Evolutionary conservation across 2,113 vertebrate species (phyloP).

Genomic region (Circaetus gallicus): DNA sequence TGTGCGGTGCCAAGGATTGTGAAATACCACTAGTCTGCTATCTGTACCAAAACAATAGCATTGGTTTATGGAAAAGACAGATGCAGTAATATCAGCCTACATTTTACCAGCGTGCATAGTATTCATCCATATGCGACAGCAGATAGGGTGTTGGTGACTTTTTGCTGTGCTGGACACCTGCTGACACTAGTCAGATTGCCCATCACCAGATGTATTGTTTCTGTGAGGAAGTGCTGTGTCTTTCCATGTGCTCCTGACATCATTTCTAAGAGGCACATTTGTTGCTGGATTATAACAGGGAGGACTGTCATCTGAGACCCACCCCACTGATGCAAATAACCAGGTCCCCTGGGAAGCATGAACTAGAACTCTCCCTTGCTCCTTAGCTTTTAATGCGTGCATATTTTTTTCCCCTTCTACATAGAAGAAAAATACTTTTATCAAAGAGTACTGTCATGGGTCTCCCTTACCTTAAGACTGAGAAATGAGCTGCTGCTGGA

Average conservation of each 20-base stretch:
- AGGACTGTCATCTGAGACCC: background rate
- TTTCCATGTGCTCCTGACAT: background rate
- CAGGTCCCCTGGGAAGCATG: background rate
- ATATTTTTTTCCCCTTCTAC: background rate
- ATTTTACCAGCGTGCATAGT: background rate
- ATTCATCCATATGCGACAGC: background rate
- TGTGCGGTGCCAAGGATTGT: background rate
- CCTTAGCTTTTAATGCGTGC: background rate
- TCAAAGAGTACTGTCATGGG: background rate
- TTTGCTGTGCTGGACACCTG: background rate
- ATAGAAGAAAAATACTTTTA: background rate
- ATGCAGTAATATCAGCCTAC: background rate
- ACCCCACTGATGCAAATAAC: background rate
- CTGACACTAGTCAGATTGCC: background rate
- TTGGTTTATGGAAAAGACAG: slow-evolving; percentile 14
- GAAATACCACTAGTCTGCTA: background rate
- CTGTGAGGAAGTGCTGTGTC: background rate
- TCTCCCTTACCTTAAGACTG: background rate
- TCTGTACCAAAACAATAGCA: background rate
- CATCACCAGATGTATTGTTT: background rate
- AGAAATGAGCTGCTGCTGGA: background rate
- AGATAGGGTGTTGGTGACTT: background rate
- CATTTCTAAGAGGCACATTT: slow-evolving; percentile 4
- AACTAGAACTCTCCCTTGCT: background rate
- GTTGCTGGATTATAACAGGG: background rate